Percentiles rank a stretch among this genome's conserved stretches.
Evolutionary conservation across 1,140 invertebrate species (phyloP).

Genomic region (Drosophila parabipectinata): DNA sequence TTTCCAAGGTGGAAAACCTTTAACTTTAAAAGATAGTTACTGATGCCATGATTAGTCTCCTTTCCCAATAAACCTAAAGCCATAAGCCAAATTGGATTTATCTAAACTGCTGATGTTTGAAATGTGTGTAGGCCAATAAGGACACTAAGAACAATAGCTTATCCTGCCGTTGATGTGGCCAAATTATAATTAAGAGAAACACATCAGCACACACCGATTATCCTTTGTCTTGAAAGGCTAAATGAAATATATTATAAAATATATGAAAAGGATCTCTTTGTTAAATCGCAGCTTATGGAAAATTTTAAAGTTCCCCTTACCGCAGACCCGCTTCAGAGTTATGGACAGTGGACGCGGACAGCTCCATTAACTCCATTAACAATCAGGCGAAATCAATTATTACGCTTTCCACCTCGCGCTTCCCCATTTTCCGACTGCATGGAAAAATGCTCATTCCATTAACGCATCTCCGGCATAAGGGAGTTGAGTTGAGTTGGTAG

Average conservation of each 20-base stretch:
- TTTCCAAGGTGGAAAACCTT: constrained; percentile 14
- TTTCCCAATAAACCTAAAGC: too few relatives aligned
- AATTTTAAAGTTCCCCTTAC: constrained; percentile 22
- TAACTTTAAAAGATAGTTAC: not conserved
- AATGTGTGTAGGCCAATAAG: not conserved
- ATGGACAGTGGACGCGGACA: constrained; percentile 23
- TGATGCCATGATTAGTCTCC: too few relatives aligned
- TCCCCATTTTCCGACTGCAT: constrained; percentile 36
- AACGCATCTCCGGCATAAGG: constrained; percentile 30
- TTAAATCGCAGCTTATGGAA: constrained; percentile 8
- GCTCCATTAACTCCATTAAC: constrained; percentile 62
- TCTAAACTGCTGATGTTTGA: too few relatives aligned
- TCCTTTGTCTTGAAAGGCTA: constrained; percentile 28
- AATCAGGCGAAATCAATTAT: constrained; percentile 64
- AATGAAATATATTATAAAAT: not conserved
- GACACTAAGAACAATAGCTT: constrained; percentile 1
- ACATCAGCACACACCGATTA: constrained; percentile 41
- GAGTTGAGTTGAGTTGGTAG: constrained; percentile 12
- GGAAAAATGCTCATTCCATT: constrained; percentile 48
- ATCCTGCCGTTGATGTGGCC: constrained; percentile 48
- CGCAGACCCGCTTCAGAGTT: not conserved
- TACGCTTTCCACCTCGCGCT: constrained; percentile 44
- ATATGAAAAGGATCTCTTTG: not conserved
- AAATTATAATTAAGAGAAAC: constrained; percentile 71
- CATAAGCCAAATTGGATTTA: too few relatives aligned